Evolutionary conservation across 2,888 invertebrate genomes (phyloP).

Genomic region (Gymnocheta viridis): DNA sequence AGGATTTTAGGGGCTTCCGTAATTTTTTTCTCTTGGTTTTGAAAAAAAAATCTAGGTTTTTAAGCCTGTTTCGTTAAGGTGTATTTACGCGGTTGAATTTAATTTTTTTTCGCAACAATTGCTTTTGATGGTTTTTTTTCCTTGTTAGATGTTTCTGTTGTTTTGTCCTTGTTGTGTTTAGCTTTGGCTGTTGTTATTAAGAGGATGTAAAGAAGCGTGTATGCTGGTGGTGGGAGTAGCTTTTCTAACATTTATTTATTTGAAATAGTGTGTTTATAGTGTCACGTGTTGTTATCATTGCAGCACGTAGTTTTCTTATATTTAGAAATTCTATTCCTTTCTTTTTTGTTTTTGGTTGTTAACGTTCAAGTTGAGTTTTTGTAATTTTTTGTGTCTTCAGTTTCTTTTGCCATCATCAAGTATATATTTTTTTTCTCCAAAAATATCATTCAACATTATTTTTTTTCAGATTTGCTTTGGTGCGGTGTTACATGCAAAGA

Average conservation of each 20-base stretch:
- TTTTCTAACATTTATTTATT: slow-evolving; percentile 15
- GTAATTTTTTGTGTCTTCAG: background rate
- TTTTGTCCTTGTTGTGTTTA: slow-evolving; percentile 16
- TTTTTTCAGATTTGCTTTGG: background rate
- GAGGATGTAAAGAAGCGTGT: background rate
- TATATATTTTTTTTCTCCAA: background rate
- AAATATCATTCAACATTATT: slow-evolving; percentile 31
- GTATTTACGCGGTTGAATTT: slow-evolving; percentile 62
- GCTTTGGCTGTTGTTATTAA: background rate
- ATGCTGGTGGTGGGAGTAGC: background rate
- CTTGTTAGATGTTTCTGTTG: background rate
- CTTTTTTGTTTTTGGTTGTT: slow-evolving; percentile 14
- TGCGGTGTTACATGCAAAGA: slow-evolving; percentile 11
- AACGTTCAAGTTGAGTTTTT: slow-evolving; percentile 24
- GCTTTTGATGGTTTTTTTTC: slow-evolving; percentile 27
- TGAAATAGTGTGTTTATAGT: slow-evolving; percentile 73
- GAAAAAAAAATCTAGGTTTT: slow-evolving; percentile 49
- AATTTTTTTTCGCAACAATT: slow-evolving; percentile 9
- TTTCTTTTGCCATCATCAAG: slow-evolving; percentile 29
- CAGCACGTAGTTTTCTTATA: slow-evolving; percentile 80
- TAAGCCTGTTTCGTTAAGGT: slow-evolving; percentile 62
- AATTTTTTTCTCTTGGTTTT: background rate
- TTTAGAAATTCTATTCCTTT: slow-evolving; percentile 71
- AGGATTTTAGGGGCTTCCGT: slow-evolving; percentile 42
- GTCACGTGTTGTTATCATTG: slow-evolving; percentile 81